Evolutionary conservation across 2,797 vertebrate genomes (phyloP), one percentile per base, ranked within the genome.

Genomic region (Tarsius wallacei): DNA sequence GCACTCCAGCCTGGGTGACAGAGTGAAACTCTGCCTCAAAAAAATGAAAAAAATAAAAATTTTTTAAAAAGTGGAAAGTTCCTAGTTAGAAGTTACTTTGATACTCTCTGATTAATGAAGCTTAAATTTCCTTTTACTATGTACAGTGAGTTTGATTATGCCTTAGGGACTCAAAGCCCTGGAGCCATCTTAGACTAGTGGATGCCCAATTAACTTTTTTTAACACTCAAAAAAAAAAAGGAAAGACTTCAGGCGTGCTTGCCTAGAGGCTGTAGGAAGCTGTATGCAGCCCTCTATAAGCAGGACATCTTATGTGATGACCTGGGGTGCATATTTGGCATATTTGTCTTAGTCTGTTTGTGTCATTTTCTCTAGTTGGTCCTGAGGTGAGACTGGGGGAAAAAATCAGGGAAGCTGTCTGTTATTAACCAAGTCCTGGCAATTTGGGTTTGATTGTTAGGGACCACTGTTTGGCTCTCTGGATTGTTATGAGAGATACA

Each of bases 291-390:
- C 42, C 42, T 42, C 42, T 42, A 42, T 4, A 36, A 12, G 36
- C 0, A 0, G 59, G 36, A 6, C 11, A 6, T 19, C 33, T 24
- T 19, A 14, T 14, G 33, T 6, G 31, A n/a, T 51, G 15, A 26
- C 47, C 16, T 55, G 68, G 55, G 22, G 49, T 22, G 14, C 16
- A 10, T 10, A 17, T 17, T 61, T 53, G 42, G 10, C 85, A n/a
- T n/a, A n/a, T n/a, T n/a, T n/a, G n/a, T n/a, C n/a, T n/a, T 42
- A 4, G 42, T 42, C 42, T 42, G 42, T n/a, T n/a, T n/a, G n/a
- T n/a, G n/a, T n/a, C n/a, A n/a, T n/a, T 86, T 74, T 68, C 49
- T 86, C 21, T 59, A 3, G 16, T 15, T 73, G 21, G 26, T 51
- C 42, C 61, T 47, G 22, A 26, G 24, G 12, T 66, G 64, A 63